Base-by-base conservation (phyloP, 2,113 vertebrate species). In the Athene noctua region DNA sequence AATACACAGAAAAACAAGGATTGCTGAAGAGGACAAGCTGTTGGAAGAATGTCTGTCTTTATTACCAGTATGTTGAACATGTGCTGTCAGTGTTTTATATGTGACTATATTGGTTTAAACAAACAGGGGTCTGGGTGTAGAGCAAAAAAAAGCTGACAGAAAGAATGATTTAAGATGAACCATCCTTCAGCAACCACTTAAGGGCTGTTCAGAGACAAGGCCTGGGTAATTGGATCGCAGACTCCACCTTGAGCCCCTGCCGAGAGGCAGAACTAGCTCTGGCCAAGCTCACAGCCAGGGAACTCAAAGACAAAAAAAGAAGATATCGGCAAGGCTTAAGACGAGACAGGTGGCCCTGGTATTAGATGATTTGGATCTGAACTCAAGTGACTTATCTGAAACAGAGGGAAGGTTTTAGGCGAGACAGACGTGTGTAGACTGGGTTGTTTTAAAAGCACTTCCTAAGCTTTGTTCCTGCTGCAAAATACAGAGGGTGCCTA, bases 51-150 rank as follows among this genome's bases (percentile, higher is more conserved):
- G 87, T 19, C 59, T 75, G 46, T 88, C 77, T 96, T 92, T 83
- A 86, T 86, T 90, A 80, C 75, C 82, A 34, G 46, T 34, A 18
- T 8, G 23, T 9, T 44, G 78, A 87, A 51, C 46, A 6, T 46
- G 80, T 80, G 70, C 79, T 91, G 80, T 89, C 83, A 87, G 80
- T 42, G 32, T 95, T 95, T 96, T 94, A 81, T 85, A 42, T 68
- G 89, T 70, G 80, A 75, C 80, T 90, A 2, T 16, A 49, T 26
- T 8, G 70, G 73, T 68, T 91, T 91, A 92, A 95, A 92, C 74
- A 96, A 95, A 93, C 82, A 90, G 51, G 61, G 93, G 49, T 5
- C 32, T 55, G 70, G 74, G 52, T 57, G n/a, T 36, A 62, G 52
- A 92, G 70, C 61, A 72, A 40, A 57, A 40, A 57, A 58, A 91